Percentiles rank a stretch among this genome's conserved stretches.
Conservation (phyloP, 2,797 vertebrate species). For the Cercopithecus neglectus region DNA sequence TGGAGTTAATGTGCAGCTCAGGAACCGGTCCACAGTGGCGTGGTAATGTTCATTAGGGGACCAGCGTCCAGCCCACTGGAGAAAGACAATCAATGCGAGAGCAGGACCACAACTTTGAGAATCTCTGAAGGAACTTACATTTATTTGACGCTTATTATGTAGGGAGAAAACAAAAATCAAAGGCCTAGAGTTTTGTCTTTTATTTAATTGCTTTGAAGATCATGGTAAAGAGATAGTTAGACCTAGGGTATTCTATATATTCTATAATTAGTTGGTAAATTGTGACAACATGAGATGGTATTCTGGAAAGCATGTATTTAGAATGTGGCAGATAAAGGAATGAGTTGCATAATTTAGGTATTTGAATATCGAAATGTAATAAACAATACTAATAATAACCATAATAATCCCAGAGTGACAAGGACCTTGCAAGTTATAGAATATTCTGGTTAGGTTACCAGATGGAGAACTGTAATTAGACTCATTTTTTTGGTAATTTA, state of each 20-base stretch:
- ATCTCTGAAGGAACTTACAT: background rate
- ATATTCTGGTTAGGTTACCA: slow-evolving; percentile 21
- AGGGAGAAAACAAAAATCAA: background rate
- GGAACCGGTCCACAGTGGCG: background rate
- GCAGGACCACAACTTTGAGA: background rate
- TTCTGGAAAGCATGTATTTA: slow-evolving; percentile 42
- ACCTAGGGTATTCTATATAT: background rate
- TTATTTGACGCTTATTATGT: background rate
- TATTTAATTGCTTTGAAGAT: background rate
- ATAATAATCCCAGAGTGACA: background rate
- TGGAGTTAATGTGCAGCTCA: background rate
- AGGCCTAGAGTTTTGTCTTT: background rate
- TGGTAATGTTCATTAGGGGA: background rate
- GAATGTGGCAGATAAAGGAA: slow-evolving; percentile 1
- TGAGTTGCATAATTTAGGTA: slow-evolving; percentile 3
- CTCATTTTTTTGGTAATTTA: background rate
- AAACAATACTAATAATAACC: slow-evolving; percentile 25
- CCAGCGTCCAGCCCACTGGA: rapidly evolving
- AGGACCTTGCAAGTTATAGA: slow-evolving; percentile 35
- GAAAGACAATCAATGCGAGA: background rate
- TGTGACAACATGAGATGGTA: background rate
- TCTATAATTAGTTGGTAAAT: slow-evolving; percentile 14
- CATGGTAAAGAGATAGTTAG: background rate
- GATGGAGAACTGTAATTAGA: slow-evolving; percentile 38
- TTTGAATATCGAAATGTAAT: slow-evolving; percentile 47